phyloP scores from a whole-genome alignment of 2,113 vertebrate genomes.

The Struthidea cinerea region DNA sequence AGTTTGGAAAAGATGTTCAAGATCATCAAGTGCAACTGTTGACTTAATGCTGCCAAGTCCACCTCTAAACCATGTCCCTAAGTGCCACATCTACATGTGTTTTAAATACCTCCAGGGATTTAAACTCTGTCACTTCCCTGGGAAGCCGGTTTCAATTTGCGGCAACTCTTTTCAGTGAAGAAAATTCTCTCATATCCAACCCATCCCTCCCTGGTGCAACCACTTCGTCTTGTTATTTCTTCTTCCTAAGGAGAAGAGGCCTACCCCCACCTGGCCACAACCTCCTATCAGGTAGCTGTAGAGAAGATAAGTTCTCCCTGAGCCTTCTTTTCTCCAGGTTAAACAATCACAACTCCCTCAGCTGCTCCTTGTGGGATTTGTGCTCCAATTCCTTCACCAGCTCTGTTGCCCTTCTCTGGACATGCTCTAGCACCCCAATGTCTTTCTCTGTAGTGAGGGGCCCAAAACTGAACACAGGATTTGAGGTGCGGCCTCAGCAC shows the following conservation, averaged over 20 bases:
- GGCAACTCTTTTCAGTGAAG: background rate
- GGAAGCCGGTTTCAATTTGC: background rate
- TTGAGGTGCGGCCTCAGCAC: fast-evolving
- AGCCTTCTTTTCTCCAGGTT: background rate
- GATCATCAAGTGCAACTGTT: background rate
- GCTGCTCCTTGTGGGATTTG: background rate
- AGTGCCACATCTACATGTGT: background rate
- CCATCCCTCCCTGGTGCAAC: background rate
- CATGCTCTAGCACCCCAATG: background rate
- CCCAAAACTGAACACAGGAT: background rate
- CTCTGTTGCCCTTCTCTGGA: background rate
- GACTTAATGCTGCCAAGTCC: background rate
- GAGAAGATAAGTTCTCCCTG: background rate
- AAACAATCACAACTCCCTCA: fast-evolving
- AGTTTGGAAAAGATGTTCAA: background rate
- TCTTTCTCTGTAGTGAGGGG: background rate
- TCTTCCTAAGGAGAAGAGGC: background rate
- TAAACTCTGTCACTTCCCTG: background rate
- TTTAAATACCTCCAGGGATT: background rate
- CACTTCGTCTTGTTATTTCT: background rate
- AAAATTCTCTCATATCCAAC: background rate
- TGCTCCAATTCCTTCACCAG: background rate
- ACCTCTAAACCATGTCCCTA: background rate
- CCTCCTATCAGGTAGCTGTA: background rate
- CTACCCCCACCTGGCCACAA: background rate